phyloP scores from a whole-genome alignment of 2,888 invertebrate genomes.

The Ptilodon capucinus region DNA sequence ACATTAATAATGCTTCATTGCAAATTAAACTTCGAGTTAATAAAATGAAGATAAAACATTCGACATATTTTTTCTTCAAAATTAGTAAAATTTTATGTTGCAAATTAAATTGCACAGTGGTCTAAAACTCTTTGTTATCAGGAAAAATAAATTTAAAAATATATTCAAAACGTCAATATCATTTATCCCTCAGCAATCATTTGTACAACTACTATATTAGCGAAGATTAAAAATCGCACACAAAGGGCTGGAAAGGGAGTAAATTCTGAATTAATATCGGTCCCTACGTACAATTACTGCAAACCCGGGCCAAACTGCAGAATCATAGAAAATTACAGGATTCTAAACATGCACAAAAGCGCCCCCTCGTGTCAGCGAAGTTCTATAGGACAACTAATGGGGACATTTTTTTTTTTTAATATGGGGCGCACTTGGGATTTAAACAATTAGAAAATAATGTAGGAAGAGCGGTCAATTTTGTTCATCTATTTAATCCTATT shows the following conservation, averaged over 20 bases:
- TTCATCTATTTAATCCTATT: no score
- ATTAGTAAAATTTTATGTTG: no score
- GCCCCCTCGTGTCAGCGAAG: constrained; percentile 55
- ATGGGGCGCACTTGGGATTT: constrained; percentile 61
- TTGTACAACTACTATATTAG: constrained; percentile 48
- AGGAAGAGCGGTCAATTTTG: constrained; percentile 13
- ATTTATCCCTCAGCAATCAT: constrained; percentile 25
- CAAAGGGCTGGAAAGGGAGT: constrained; percentile 61
- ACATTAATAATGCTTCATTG: no score
- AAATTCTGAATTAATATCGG: constrained; percentile 67
- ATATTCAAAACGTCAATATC: constrained; percentile 17
- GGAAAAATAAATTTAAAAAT: background rate
- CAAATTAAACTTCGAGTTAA: no score
- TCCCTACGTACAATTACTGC: constrained; percentile 62
- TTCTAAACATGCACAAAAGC: constrained; percentile 69
- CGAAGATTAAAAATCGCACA: constrained; percentile 66
- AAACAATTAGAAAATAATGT: constrained; percentile 53
- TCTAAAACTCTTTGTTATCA: background rate
- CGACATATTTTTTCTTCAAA: no score
- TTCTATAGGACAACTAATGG: constrained; percentile 60
- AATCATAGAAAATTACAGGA: constrained; percentile 78
- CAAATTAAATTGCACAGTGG: background rate
- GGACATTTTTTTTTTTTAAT: constrained; percentile 75
- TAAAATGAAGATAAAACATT: no score
- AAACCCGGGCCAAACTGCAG: constrained; percentile 69